These are phyloP conservation scores for Herpetotheres cachinnans DNA, from an alignment of 2,113 vertebrate genomes.

Conservation along the genomic window DNA sequence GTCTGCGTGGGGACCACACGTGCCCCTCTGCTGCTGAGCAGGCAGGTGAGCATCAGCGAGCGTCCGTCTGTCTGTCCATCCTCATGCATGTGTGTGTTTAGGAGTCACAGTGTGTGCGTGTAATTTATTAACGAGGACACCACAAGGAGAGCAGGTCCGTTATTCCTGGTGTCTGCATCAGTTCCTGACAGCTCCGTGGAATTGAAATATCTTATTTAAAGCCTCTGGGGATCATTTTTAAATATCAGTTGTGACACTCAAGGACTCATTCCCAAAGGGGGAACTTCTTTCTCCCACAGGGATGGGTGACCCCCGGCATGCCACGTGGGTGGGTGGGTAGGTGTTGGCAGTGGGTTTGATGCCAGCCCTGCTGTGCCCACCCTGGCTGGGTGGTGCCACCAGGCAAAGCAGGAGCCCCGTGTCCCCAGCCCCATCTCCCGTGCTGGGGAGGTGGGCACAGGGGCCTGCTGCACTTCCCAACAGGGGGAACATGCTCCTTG, in stretches of 20 bases:
- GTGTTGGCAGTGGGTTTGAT: neutral
- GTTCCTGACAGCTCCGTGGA: constrained; percentile 74
- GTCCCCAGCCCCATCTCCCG: neutral
- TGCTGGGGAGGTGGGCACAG: neutral
- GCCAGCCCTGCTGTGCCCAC: neutral
- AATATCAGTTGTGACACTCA: constrained; percentile 75
- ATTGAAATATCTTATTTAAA: constrained; percentile 79
- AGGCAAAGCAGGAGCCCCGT: accelerated
- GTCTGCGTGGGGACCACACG: accelerated
- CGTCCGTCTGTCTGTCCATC: neutral
- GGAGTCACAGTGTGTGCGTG: neutral
- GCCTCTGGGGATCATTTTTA: constrained; percentile 72
- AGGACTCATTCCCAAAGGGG: constrained; percentile 71
- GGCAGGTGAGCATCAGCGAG: neutral
- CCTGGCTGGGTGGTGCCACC: accelerated
- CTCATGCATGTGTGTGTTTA: accelerated
- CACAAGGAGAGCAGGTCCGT: constrained; percentile 71
- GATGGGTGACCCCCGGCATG: neutral
- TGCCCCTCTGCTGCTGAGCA: neutral
- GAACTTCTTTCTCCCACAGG: neutral
- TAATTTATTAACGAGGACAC: constrained; percentile 75
- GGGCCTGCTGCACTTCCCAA: neutral
- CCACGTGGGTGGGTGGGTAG: neutral
- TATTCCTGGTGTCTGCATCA: constrained; percentile 62
- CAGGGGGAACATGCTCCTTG: neutral